phyloP scores from a whole-genome alignment of 2,888 invertebrate genomes.

The Zygothrica quintamaculata region DNA sequence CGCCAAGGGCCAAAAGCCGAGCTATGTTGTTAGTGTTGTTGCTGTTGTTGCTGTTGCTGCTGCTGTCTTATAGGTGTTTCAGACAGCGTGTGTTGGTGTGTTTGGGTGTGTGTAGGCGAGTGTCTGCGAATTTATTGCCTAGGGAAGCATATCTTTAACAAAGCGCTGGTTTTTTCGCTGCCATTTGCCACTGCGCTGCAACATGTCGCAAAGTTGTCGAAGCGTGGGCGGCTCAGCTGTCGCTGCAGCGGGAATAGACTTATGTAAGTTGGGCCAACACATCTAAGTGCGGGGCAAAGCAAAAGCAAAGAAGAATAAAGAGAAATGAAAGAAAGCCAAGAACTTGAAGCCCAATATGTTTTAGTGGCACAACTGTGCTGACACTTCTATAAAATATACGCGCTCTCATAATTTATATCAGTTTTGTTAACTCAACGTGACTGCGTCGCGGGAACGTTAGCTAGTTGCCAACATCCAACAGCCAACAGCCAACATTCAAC shows the following conservation, averaged over 20 bases:
- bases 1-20: conserved; percentile 21
- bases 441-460: conserved; percentile 61
- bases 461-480: conserved; percentile 29
- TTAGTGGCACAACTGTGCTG: conserved; percentile 78
- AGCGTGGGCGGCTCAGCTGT: conserved; percentile 66
- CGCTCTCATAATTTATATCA: conserved; percentile 78
- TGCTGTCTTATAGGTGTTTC: conserved; percentile 36
- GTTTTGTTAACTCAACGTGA: conserved; percentile 80
- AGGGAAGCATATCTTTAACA: conserved; percentile 79
- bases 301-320: neutral
- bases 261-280: conserved; percentile 51
- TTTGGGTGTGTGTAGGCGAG: conserved; percentile 26
- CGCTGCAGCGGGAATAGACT: conserved; percentile 59
- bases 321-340: conserved; percentile 20
- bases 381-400: conserved; percentile 78
- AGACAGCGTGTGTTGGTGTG: conserved; percentile 17
- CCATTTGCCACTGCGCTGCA: conserved; percentile 52
- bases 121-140: conserved; percentile 76
- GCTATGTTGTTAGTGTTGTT: too few species aligned
- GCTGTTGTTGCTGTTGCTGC: too few species aligned
- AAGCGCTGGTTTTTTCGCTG: conserved; percentile 42
- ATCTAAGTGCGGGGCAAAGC: neutral
- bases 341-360: conserved; percentile 71
- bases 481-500: conserved; percentile 26
- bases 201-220: conserved; percentile 80